Base-by-base conservation (phyloP, 2,113 vertebrate species). In the Carassius carassius region DNA sequence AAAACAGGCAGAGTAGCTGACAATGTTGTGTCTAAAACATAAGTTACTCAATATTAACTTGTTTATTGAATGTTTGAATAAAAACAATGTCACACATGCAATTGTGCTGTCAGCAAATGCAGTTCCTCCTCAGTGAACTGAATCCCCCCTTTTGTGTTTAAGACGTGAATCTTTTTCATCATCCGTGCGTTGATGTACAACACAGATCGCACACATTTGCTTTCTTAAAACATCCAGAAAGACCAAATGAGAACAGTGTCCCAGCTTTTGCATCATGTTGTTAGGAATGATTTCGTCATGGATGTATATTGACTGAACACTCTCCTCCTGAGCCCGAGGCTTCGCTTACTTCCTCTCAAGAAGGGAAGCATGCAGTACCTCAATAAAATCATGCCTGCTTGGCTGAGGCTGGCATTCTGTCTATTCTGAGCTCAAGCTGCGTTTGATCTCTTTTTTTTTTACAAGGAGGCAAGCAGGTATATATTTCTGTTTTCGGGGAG, bases 361-460 rank as follows among this genome's bases (percentile, higher is more conserved):
- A 81, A 12, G 19, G 41, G 44, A 69, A 81, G 32, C n/a, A n/a
- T n/a, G n/a, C 82, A 82, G 88, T 86, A 84, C 89, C 35, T 84
- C 88, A 88, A 83, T 89, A 82, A 37, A 89, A 90, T 84, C 89
- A 88, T 87, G 89, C 85, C 83, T 89, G 35, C 84, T 12, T 16
- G 84, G 89, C 92, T 87, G 90, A 90, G 89, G 70, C 86, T 89
- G 86, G 87, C 84, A 54, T 72, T 70, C 82, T 90, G 89, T 91
- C 91, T 92, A 88, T 87, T 92, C 81, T 85, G 67, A 88, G 89
- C 86, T 86, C 87, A 90, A 89, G 82, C 86, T 81, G 88, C 86
- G 88, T 92, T 93, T 92, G 91, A 94, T 93, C 88, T 90, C 37
- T 5, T 6, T 3, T 41, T 87, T 90, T 78, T 80, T 84, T 89